Evolutionary conservation across 2,113 vertebrate genomes (phyloP).

Genomic region (Eubucco bourcierii): DNA sequence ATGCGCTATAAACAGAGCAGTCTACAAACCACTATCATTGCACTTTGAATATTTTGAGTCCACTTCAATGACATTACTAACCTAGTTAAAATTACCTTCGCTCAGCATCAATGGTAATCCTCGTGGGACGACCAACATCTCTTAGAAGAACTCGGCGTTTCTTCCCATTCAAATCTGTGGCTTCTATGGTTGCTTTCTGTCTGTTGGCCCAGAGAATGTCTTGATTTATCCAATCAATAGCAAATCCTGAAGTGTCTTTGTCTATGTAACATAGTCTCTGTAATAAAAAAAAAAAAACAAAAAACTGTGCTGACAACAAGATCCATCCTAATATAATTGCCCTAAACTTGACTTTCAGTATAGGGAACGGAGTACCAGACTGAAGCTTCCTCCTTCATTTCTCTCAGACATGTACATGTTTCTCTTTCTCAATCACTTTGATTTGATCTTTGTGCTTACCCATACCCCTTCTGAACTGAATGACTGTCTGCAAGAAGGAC

Average conservation of each 20-base stretch:
- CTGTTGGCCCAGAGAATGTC: slow-evolving; percentile 83
- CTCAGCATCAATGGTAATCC: slow-evolving; percentile 81
- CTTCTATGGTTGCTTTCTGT: slow-evolving; percentile 84
- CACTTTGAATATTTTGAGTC: neutral
- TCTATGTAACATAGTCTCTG: slow-evolving; percentile 84
- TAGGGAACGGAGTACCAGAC: neutral
- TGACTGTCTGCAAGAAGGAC: neutral
- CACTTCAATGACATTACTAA: neutral
- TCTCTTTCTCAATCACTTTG: neutral
- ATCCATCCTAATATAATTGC: neutral
- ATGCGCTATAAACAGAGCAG: neutral
- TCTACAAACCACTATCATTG: neutral
- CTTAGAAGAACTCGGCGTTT: slow-evolving; percentile 78
- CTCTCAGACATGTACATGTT: neutral
- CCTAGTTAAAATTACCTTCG: slow-evolving; percentile 80
- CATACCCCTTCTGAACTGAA: neutral
- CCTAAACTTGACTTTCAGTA: neutral
- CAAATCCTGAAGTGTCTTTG: slow-evolving; percentile 86
- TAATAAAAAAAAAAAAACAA: slow-evolving; percentile 56
- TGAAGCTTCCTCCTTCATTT: neutral
- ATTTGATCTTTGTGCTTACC: neutral
- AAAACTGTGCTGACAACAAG: neutral
- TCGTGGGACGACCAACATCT: slow-evolving; percentile 77
- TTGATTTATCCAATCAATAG: slow-evolving; percentile 89
- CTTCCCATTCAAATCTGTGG: slow-evolving; percentile 81